Evolutionary conservation across 2,888 invertebrate species (phyloP), one percentile per base, ranked within the genome.

Genomic region (Epinotia bilunana): DNA sequence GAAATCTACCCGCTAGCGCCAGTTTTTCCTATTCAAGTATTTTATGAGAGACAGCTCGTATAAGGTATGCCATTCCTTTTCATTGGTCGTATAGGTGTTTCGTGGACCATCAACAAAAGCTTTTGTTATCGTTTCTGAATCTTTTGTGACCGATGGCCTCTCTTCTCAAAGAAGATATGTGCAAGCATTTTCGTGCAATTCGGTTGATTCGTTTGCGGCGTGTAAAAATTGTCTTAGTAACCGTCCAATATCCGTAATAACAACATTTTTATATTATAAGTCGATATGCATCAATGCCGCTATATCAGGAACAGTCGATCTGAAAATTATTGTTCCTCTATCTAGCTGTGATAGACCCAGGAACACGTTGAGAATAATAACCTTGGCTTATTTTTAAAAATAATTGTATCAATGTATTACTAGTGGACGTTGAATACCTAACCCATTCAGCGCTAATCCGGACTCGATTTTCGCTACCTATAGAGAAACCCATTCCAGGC

Each of bases 1-100:
- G 69, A 46, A 23, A 69, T 69, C 69, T 60, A 13, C 69, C 43
- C 16, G 46, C n/a, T 11, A 13, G 58, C 60, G 69, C 46, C 60
- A 46, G 20, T 46, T 69, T 69, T 69, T 46, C 69, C 69, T 60
- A 69, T 69, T 69, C 58, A 69, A 43, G 69, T 46, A 46, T 69
- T 69, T 69, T 69, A 69, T 23, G 69, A 69, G 68, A 67, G 68
- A 69, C 58, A 69, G 58, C 69, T 60, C 69, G 69, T 69, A 60
- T 69, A 69, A 69, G 69, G 69, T 60, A 46, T 60, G 69, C 58
- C 69, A 69, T 69, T 69, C 58, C n/a, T 58, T 69, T 69, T 58
- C 60, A 69, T 46, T 69, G 69, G 60, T 60, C 46, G 39, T 60
- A 60, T 58, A 69, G 60, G 60, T 69, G 69, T 69, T 69, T 68